These are phyloP conservation scores for Delphinapterus leucas DNA, from an alignment of 2,113 vertebrate species.

Conservation along the genomic window DNA sequence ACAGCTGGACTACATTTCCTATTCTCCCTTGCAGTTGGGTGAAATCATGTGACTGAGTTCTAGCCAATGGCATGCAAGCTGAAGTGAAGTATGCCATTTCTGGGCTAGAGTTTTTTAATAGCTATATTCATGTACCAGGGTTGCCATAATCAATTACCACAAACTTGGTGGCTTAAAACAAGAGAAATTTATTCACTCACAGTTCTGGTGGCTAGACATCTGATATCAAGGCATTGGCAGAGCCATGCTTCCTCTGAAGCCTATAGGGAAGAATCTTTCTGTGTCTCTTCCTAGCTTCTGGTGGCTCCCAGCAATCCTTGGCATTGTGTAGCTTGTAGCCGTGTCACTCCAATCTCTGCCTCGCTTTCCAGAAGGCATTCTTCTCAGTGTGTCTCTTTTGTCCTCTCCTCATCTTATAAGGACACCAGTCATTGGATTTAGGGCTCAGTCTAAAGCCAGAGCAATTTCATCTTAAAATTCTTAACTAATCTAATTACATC, in stretches of 20 bases:
- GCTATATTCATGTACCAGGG: not conserved
- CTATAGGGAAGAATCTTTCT: not conserved
- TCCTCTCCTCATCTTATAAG: not conserved
- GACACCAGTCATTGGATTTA: not conserved
- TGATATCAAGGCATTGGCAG: not conserved
- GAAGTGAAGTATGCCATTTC: not conserved
- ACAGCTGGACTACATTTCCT: not conserved
- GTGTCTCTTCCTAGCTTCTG: not conserved
- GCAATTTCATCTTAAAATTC: not conserved
- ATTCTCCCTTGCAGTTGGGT: not conserved
- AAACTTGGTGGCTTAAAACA: not conserved
- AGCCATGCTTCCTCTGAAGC: not conserved
- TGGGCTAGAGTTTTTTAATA: not conserved
- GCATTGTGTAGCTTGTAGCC: not conserved
- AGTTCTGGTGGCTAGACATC: not conserved
- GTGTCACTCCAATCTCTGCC: not conserved
- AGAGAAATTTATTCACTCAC: not conserved
- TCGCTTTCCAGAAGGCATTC: not conserved
- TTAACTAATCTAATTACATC: not conserved
- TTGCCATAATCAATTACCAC: not conserved
- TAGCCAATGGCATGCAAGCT: not conserved
- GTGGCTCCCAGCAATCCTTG: not conserved
- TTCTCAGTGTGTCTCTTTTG: not conserved
- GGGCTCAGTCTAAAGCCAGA: not conserved
- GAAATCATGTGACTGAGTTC: not conserved